phyloP scores from a whole-genome alignment of 1,140 invertebrate genomes.

The Drosophila prosaltans region DNA sequence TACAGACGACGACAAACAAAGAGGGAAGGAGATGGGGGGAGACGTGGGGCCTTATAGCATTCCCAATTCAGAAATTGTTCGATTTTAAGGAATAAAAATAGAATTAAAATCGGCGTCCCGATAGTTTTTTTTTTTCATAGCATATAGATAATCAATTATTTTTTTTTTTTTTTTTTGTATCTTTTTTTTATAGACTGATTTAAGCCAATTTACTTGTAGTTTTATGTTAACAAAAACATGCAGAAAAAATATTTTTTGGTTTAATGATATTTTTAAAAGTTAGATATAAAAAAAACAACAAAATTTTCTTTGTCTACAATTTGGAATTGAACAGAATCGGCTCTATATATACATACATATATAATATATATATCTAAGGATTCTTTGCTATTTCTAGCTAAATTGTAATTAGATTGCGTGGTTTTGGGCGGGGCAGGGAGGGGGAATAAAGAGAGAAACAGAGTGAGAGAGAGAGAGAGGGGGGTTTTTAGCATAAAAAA shows the following conservation, averaged over 20 bases:
- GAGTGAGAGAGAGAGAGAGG: too few species aligned
- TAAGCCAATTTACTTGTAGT: slow-evolving; percentile 45
- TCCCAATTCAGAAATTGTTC: too few species aligned
- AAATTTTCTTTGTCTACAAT: neutral
- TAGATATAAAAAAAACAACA: neutral
- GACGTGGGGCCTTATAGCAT: too few species aligned
- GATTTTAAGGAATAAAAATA: too few species aligned
- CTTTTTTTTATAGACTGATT: slow-evolving; percentile 7
- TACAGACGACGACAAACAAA: too few species aligned
- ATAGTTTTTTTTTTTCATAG: too few species aligned
- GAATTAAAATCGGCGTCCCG: too few species aligned
- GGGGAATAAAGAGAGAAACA: neutral
- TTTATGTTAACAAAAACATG: slow-evolving; percentile 44
- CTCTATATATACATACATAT: too few species aligned
- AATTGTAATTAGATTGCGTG: neutral
- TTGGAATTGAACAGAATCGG: neutral
- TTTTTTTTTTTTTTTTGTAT: slow-evolving; percentile 44
- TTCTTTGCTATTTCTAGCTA: too few species aligned
- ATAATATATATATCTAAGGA: too few species aligned
- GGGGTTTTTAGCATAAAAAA: slow-evolving; percentile 11
- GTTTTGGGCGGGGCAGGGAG: slow-evolving; percentile 27
- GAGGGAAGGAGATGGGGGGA: too few species aligned
- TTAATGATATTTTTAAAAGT: neutral
- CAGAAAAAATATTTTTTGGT: slow-evolving; percentile 14
- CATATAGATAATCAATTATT: neutral